Base-by-base conservation (phyloP, 2,113 vertebrate species). In the Sinocyclocheilus rhinocerous region DNA sequence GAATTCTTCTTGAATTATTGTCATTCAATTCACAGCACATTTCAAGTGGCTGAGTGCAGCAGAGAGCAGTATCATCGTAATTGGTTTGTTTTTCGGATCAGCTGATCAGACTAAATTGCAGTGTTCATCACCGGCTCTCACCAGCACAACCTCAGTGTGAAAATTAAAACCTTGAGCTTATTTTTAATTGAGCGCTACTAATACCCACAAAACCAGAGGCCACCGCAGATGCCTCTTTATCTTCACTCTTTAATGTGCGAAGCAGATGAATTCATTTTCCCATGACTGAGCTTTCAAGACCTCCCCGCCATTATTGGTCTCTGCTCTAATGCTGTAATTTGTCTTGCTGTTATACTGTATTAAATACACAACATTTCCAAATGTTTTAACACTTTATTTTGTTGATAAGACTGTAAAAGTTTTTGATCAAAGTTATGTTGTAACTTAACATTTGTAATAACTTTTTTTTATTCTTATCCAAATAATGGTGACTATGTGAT, bases 21-120 rank as follows among this genome's bases (percentile, higher is more conserved):
- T 63, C 57, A 75, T 80, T 85, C 88, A 72, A 78, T 88, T 92
- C 87, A 83, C 83, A 80, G 90, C 89, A 87, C 91, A 90, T 92
- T 92, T 87, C 65, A 48, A 39, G 86, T 85, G 83, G 33, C n/a
- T 78, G 52, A 78, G 76, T 20, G n/a, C 59, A 76, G 42, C 52
- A 48, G 70, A 73, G 50, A 84, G 72, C 65, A 18, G 9, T 39
- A n/a, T 81, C 59, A 10, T 2, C 24, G 67, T 61, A 69, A 87
- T 65, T 73, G 65, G 36, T 57, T 73, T 33, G n/a, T 55, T 67
- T 29, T 80, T 83, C 57, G 67, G 87, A 88, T 82, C 88, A 22
- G 80, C 70, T 91, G 78, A 87, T 82, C 39, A 81, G 91, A 84
- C 72, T 26, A 29, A 85, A 79, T 87, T 16, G 33, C 45, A 42